Evolutionary conservation across 1,140 invertebrate species (phyloP).

Genomic region (Heliconius congener): DNA sequence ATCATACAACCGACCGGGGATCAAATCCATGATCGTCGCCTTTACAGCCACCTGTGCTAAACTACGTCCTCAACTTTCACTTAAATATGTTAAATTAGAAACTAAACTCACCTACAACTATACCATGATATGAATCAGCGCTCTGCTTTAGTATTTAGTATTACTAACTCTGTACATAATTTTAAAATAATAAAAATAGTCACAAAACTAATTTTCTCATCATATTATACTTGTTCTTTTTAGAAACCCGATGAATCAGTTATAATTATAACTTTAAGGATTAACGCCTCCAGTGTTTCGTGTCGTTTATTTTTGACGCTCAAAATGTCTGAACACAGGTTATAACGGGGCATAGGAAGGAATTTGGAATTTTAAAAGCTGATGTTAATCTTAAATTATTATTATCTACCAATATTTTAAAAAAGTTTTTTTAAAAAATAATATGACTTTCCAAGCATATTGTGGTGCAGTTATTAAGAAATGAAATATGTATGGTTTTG

Average conservation of each 20-base stretch:
- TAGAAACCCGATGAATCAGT: constrained; percentile 5
- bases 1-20: too few relatives aligned
- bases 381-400: constrained; percentile 4
- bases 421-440: too few relatives aligned
- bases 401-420: neutral
- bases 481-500: neutral
- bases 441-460: neutral
- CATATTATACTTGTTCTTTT: neutral
- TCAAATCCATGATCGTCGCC: too few relatives aligned
- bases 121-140: neutral
- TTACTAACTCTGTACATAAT: neutral
- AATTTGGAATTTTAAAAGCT: neutral
- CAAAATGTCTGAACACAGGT: neutral
- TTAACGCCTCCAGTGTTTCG: constrained; percentile 6
- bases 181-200: neutral
- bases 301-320: constrained; percentile 14
- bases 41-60: too few relatives aligned
- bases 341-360: neutral
- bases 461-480: neutral
- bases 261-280: constrained; percentile 4
- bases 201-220: constrained; percentile 8
- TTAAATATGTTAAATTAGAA: neutral
- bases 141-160: neutral
- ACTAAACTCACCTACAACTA: neutral
- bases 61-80: neutral